Percentiles rank a stretch among this genome's conserved stretches.
Conservation (phyloP, 1,140 invertebrate species). For the Odontomachus brunneus region DNA sequence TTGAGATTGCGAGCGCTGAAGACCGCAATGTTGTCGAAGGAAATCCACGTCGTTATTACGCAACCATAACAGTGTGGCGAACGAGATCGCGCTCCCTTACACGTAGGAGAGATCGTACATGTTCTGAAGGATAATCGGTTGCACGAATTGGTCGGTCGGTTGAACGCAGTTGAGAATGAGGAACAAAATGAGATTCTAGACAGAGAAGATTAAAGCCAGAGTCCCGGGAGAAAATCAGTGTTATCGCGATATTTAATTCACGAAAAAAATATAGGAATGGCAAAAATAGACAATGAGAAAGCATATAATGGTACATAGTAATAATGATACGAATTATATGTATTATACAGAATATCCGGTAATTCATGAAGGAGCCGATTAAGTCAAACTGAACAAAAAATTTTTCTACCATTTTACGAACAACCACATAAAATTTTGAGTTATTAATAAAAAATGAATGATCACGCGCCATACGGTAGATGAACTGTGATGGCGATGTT, state of each 20-base stretch:
- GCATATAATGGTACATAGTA: background rate
- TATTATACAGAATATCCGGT: too few relatives aligned
- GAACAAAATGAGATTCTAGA: constrained; percentile 56
- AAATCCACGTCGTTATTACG: constrained; percentile 50
- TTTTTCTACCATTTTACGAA: too few relatives aligned
- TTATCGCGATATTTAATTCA: constrained; percentile 26
- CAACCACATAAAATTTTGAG: too few relatives aligned
- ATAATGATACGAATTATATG: too few relatives aligned
- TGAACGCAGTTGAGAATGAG: constrained; percentile 22
- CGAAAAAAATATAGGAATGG: background rate
- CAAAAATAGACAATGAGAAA: background rate
- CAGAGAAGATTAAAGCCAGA: constrained; percentile 45
- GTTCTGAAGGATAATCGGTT: constrained; percentile 50
- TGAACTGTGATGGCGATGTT: too few relatives aligned
- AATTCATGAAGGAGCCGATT: too few relatives aligned
- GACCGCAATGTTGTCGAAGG: constrained; percentile 52
- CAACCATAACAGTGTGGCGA: constrained; percentile 47
- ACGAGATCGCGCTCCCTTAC: constrained; percentile 53
- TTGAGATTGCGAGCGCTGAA: constrained; percentile 30
- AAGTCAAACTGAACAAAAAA: too few relatives aligned
- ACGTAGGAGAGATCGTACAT: constrained; percentile 38
- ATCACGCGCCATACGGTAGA: too few relatives aligned
- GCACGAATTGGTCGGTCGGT: constrained; percentile 50
- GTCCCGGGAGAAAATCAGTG: background rate
- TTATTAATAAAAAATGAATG: too few relatives aligned